Evolutionary conservation across 2,797 vertebrate genomes (phyloP), one percentile per base, ranked within the genome.

Genomic region (Urosaurus nigricauda): DNA sequence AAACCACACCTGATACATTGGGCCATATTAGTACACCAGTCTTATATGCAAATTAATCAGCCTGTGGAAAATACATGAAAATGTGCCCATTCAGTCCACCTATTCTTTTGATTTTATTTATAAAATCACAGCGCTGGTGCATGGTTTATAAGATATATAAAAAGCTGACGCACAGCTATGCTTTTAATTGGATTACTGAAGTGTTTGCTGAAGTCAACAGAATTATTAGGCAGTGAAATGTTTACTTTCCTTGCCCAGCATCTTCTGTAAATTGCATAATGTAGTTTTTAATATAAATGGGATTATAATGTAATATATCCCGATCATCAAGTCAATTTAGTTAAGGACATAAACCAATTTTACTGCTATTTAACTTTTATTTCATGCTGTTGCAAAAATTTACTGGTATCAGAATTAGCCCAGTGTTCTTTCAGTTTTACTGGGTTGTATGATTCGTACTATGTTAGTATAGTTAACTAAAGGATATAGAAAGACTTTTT

Each of bases 201-300:
- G 5, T 85, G 65, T 80, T 79, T 90, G 0, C 0, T 83, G 74
- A 92, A 93, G 58, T 65, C 32, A 88, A 88, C 84, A 88, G 71
- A 92, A 90, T 85, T 32, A 90, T 91, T 86, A 84, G 65, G 65
- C 53, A 21, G 80, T 74, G 56, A 83, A 51, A 56, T 56, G 40
- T 70, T 86, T 82, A 5, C 73, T 79, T 90, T 37, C 79, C 92
- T 81, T 87, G 89, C 40, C n/a, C 43, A 24, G 6, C 53, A 65
- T 79, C 32, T 63, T 93, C 88, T 89, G 89, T 80, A 65, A 79
- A 82, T n/a, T 82, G n/a, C 29, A 19, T 92, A 51, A 1, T 32
- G n/a, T 92, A 63, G 74, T 90, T 47, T 85, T 85, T 47, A 63
- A 35, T 93, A 40, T 83, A 90, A 91, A 92, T 92, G 87, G 92